A percentile compares a stretch with the other conserved stretches of the same genome.
Evolutionary conservation across 2,113 vertebrate genomes (phyloP).

Genomic region (Fregata magnificens): DNA sequence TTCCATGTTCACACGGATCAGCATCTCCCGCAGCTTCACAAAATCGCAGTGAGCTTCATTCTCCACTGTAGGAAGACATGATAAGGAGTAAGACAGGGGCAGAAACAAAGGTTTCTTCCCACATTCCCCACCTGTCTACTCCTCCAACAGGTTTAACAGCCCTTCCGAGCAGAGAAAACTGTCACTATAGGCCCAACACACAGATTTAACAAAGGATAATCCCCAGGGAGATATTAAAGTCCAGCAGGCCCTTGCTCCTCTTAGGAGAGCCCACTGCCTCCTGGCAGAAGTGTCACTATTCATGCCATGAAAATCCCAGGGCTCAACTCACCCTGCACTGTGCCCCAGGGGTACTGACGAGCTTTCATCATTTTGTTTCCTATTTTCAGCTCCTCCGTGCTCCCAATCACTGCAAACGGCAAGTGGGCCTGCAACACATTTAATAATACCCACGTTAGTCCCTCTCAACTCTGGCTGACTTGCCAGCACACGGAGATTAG

Average conservation of each 20-base stretch:
- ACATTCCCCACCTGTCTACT: not conserved
- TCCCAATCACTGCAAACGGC: constrained; percentile 96
- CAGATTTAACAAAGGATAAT: not conserved
- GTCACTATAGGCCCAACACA: not conserved
- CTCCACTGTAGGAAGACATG: constrained; percentile 80
- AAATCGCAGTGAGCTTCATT: constrained; percentile 98
- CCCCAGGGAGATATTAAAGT: not conserved
- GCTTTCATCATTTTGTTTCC: constrained; percentile 99
- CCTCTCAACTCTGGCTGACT: not conserved
- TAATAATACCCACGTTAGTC: not conserved
- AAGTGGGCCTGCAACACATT: constrained; percentile 87
- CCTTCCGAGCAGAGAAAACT: not conserved
- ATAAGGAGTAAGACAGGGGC: not conserved
- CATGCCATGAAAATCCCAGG: not conserved
- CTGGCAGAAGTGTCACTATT: not conserved
- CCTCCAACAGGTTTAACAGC: not conserved
- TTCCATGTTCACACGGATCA: constrained; percentile 98
- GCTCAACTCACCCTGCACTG: constrained; percentile 86
- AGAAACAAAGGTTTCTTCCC: not conserved
- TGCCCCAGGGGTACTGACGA: constrained; percentile 98
- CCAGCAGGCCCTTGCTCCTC: not conserved
- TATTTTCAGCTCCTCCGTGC: constrained; percentile 97
- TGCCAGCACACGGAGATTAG: not conserved
- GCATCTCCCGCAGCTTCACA: constrained; percentile 96
- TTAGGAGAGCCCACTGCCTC: not conserved